These are phyloP conservation scores for Lycaon pictus DNA, from an alignment of 2,113 vertebrate genomes.

Conservation along the genomic window DNA sequence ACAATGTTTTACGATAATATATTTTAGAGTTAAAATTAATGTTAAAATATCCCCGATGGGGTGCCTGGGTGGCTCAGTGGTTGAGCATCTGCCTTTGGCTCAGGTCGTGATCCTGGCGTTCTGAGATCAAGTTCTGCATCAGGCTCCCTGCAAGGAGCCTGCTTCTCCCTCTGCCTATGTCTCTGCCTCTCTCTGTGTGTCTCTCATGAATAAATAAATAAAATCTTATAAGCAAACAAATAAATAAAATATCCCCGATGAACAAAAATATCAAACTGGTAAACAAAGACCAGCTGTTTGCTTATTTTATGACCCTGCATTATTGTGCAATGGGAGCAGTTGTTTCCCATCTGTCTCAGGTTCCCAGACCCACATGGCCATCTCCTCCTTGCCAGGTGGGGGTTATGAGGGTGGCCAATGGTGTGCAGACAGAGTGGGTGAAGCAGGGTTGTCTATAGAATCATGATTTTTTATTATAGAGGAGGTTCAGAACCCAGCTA, in stretches of 20 bases:
- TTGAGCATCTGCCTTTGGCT: too few relatives aligned
- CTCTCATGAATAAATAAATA: too few relatives aligned
- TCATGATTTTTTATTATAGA: background rate
- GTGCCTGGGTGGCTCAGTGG: too few relatives aligned
- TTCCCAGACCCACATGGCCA: background rate
- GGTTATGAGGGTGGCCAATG: background rate
- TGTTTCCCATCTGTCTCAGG: background rate
- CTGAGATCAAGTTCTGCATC: too few relatives aligned
- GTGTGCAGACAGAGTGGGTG: background rate
- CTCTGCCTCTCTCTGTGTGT: too few relatives aligned
- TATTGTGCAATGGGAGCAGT: background rate
- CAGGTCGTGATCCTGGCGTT: too few relatives aligned
- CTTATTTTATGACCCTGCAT: background rate
- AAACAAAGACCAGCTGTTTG: background rate
- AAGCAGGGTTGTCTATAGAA: background rate
- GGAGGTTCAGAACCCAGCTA: background rate
- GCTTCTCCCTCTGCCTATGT: too few relatives aligned
- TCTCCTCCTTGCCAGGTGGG: background rate
- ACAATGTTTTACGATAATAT: background rate
- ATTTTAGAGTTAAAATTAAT: background rate
- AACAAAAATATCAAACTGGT: background rate
- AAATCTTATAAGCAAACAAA: too few relatives aligned
- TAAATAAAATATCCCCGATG: background rate
- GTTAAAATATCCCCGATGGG: background rate
- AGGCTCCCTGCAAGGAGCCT: too few relatives aligned